Evolutionary conservation across 2,113 vertebrate species (phyloP), one percentile per base, ranked within the genome.

Genomic region (Oncorhynchus clarkii): DNA sequence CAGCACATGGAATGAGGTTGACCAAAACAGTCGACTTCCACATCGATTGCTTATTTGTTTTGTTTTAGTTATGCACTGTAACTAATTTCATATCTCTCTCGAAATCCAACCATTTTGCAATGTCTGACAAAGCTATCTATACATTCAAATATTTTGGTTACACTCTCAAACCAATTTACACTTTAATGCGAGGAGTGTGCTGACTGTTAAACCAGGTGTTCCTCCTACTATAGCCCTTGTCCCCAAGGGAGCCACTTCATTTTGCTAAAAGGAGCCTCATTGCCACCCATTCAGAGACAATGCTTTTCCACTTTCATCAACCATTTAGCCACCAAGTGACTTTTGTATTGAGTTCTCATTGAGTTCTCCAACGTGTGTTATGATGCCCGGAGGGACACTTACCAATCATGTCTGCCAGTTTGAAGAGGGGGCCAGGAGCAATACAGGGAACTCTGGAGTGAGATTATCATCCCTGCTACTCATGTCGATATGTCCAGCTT

Each of bases 391-490:
- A 54, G 85, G 72, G 29, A 34, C 22, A 72, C n/a, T 29, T 62
- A 54, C 74, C 77, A 84, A 85, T 89, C 76, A 80, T 54, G 69
- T 85, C 76, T 82, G 76, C 76, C 59, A 74, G 72, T 75, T 71
- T 60, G 86, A 60, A 76, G 72, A 80, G 77, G 78, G 81, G 64
- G 77, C 78, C 65, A 67, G 82, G 79, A 80, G 82, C 29, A 70
- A 80, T 60, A 51, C 9, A n/a, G 77, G 84, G 76, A 86, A 85
- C 68, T 80, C 77, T 83, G 74, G 65, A 85, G 82, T 72, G 74
- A 87, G 87, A 89, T 88, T 87, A 88, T 87, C 86, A 85, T 71
- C 74, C 77, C 73, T 3, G 69, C 70, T 77, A 48, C 81, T 76
- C 74, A 54, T 68, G 79, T 80, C 71, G 74, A 85, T 78, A 83